These are phyloP conservation scores for Sinella curviseta DNA, from an alignment of 1,140 invertebrate genomes.

Conservation along the genomic window DNA sequence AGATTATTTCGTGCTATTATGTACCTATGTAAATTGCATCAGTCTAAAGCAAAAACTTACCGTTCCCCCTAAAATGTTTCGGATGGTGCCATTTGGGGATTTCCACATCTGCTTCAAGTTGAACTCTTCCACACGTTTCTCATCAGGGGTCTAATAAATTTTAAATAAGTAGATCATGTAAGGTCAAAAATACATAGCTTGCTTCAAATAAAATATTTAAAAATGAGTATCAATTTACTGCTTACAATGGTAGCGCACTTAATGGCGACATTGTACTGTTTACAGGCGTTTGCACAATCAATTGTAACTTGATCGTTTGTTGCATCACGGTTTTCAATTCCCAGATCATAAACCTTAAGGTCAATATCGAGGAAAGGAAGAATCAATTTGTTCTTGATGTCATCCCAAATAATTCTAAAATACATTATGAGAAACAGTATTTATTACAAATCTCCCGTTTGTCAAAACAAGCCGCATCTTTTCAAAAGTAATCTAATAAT, in stretches of 20 bases:
- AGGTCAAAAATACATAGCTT: no score
- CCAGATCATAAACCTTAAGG: constrained; percentile 79
- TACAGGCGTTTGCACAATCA: constrained; percentile 80
- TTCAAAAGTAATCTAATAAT: neutral
- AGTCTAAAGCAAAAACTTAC: no score
- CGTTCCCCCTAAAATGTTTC: constrained; percentile 86
- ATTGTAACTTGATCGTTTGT: constrained; percentile 86
- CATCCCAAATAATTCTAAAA: constrained; percentile 79
- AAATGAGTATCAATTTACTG: constrained; percentile 71
- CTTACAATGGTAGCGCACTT: constrained; percentile 74
- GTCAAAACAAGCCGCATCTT: neutral
- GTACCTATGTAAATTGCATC: no score
- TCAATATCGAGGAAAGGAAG: constrained; percentile 87
- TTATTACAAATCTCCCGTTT: no score
- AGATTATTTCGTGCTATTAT: no score
- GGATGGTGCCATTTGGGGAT: constrained; percentile 85
- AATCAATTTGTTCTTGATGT: constrained; percentile 80
- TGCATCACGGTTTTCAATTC: constrained; percentile 77
- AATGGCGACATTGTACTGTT: constrained; percentile 87
- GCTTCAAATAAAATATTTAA: neutral
- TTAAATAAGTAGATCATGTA: no score
- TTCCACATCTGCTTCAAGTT: constrained; percentile 92
- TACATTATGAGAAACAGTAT: neutral
- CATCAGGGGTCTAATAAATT: neutral
- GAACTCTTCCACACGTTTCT: constrained; percentile 67